Percentiles rank a stretch among this genome's conserved stretches.
phyloP scores from a whole-genome alignment of 2,113 vertebrate genomes.

The Bos javanicus region DNA sequence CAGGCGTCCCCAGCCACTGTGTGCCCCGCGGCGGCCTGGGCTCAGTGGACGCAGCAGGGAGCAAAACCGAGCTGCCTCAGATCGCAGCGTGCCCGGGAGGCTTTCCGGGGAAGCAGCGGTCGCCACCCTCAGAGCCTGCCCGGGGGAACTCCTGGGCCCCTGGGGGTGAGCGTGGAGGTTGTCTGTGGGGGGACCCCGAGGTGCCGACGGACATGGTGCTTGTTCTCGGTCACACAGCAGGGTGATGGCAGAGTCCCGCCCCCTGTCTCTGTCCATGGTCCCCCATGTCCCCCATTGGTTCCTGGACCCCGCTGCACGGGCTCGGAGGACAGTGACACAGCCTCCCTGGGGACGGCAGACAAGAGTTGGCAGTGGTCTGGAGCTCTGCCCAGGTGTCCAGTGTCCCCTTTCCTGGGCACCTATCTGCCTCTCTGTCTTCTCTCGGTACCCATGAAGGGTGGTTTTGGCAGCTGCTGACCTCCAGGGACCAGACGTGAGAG shows the following conservation, averaged over 20 bases:
- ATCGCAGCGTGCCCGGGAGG: background rate
- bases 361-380: background rate
- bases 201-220: background rate
- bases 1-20: background rate
- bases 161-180: background rate
- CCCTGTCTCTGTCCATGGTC: background rate
- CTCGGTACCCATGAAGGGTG: fast-evolving
- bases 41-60: background rate
- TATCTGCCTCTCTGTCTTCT: background rate
- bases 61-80: background rate
- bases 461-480: background rate
- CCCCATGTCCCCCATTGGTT: fast-evolving
- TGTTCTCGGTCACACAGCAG: fast-evolving
- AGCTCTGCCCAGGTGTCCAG: background rate
- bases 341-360: background rate
- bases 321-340: background rate
- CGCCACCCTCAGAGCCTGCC: background rate
- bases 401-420: background rate
- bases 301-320: background rate
- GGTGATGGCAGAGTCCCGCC: background rate
- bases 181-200: background rate
- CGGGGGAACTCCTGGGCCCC: background rate
- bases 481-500: background rate
- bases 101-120: background rate
- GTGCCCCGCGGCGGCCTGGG: fast-evolving